Percentiles rank a stretch among this genome's conserved stretches.
phyloP scores from a whole-genome alignment of 2,888 invertebrate genomes.

The Sarcophaga rosellei region DNA sequence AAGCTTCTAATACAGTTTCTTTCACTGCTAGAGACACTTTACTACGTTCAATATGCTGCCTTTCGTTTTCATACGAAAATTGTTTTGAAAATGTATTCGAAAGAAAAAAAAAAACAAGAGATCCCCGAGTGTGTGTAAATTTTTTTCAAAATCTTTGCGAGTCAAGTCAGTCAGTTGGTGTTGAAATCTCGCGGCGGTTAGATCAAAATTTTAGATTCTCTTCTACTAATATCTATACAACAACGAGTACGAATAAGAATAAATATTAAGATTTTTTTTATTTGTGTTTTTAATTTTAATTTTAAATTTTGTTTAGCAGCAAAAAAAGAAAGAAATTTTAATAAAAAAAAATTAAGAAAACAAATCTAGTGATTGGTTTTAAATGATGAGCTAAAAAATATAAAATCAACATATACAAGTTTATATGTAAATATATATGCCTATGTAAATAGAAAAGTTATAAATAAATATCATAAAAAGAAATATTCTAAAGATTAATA shows the following conservation, averaged over 20 bases:
- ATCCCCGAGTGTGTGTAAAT: constrained; percentile 46
- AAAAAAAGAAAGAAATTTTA: constrained; percentile 3
- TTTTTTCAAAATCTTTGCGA: constrained; percentile 64
- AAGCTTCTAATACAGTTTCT: not conserved
- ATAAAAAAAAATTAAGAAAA: constrained; percentile 17
- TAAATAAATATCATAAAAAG: constrained; percentile 10
- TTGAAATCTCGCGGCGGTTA: constrained; percentile 74
- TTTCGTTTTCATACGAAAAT: constrained; percentile 50
- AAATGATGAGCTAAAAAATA: constrained; percentile 52
- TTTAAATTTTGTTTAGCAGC: constrained; percentile 3
- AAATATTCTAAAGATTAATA: constrained; percentile 11
- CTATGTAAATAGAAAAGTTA: constrained; percentile 30
- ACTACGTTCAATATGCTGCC: constrained; percentile 33
- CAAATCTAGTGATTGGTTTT: constrained; percentile 42
- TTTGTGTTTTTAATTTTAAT: not conserved
- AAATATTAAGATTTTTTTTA: not conserved
- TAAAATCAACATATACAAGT: constrained; percentile 49
- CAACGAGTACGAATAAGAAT: constrained; percentile 28
- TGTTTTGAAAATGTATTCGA: constrained; percentile 58
- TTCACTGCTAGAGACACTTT: constrained; percentile 17
- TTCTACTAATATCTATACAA: not conserved
- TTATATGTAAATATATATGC: constrained; percentile 17
- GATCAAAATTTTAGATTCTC: constrained; percentile 61
- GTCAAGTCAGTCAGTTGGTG: constrained; percentile 74
- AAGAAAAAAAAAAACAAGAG: constrained; percentile 55